Evolutionary conservation across 2,888 invertebrate species (phyloP), one percentile per base, ranked within the genome.

Genomic region (Sussaba pulchella): DNA sequence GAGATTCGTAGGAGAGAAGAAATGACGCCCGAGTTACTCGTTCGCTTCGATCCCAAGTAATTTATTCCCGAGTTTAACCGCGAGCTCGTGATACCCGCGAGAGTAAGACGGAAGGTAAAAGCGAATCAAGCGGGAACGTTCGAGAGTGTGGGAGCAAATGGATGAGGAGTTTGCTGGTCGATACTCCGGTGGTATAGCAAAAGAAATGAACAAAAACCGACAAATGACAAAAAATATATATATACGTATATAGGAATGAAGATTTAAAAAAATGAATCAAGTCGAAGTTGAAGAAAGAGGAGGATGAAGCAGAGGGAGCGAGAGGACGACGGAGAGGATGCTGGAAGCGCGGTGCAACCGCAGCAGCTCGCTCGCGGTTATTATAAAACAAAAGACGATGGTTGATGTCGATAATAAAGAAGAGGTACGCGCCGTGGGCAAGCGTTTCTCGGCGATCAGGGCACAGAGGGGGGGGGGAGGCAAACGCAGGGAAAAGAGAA

Each of bases 341-440:
- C 59, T 54, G 63, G 71, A 78, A 76, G 67, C 66, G 79, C 67
- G 74, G 71, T 57, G 82, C 79, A 74, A 82, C 78, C 82, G 78
- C 78, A 82, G 82, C 78, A 75, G 80, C 76, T 81, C 76, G 75
- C 80, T 80, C 84, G 88, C 88, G 88, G 89, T 91, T 91, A 91
- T 91, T 91, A 91, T 91, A 91, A 91, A 90, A 91, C 91, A 91
- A 91, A 91, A 91, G 91, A 87, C 88, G 89, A 87, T 85, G 88
- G 85, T 87, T 87, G 89, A 88, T 89, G 89, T 87, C 89, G 91
- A 90, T 91, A 91, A 91, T 91, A 90, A 91, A 91, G 90, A 89
- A 91, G 89, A 87, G 85, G 86, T 87, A 85, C 87, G 87, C 86
- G 88, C 84, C 78, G 82, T 82, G 74, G 84, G 83, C 84, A 79